These are phyloP conservation scores for Sicus ferrugineus DNA, from an alignment of 2,888 invertebrate genomes.

Conservation along the genomic window DNA sequence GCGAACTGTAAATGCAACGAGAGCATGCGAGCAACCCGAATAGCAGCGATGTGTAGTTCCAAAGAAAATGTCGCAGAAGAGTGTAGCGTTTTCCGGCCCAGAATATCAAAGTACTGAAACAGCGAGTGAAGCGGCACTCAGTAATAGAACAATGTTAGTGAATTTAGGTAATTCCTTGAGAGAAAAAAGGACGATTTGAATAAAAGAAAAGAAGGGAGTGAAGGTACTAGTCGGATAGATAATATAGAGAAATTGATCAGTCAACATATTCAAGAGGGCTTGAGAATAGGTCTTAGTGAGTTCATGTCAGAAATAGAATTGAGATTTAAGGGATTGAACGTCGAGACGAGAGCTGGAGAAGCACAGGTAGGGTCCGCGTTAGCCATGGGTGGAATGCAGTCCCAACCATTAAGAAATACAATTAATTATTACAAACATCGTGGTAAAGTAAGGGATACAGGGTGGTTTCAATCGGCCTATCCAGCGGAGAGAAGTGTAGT, in stretches of 20 bases:
- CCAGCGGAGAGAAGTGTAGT: background rate
- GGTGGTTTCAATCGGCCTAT: too few species aligned
- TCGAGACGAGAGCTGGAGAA: background rate
- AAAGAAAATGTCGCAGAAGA: too few species aligned
- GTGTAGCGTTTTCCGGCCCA: too few species aligned
- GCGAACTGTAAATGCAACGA: background rate
- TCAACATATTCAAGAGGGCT: background rate
- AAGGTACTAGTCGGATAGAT: too few species aligned
- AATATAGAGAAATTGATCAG: background rate
- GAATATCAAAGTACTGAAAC: too few species aligned
- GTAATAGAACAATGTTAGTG: background rate
- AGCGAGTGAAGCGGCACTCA: background rate
- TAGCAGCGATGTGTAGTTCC: background rate
- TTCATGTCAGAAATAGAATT: background rate
- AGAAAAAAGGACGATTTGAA: too few species aligned
- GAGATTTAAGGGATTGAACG: background rate
- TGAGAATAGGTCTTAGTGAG: background rate
- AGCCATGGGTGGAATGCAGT: background rate
- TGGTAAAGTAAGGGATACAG: too few species aligned
- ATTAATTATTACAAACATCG: too few species aligned
- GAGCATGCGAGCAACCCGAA: background rate
- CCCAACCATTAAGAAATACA: too few species aligned
- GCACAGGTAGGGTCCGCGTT: background rate
- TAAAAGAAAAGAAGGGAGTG: background rate
- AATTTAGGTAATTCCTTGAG: background rate